phyloP scores from a whole-genome alignment of 1,140 invertebrate species.

The Tetranychus cinnabarinus region DNA sequence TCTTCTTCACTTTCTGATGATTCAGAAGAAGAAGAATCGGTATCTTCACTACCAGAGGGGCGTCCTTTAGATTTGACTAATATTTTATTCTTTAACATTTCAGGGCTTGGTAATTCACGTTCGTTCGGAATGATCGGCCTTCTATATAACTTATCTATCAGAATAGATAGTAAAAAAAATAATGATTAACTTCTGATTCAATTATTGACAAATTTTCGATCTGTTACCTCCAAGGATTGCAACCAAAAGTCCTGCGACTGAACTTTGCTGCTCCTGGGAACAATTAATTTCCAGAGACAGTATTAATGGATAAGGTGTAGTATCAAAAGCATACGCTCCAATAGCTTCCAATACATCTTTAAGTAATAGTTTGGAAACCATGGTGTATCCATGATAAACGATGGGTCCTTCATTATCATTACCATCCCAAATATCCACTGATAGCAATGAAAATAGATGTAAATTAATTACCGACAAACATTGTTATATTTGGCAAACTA shows the following conservation, averaged over 20 bases:
- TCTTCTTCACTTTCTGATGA: not conserved
- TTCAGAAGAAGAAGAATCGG: not conserved
- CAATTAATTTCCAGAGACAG: constrained; percentile 92
- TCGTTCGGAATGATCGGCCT: constrained; percentile 15
- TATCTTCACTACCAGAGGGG: not conserved
- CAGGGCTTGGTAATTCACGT: constrained; percentile 20
- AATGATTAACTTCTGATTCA: not conserved
- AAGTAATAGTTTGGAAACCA: constrained; percentile 31
- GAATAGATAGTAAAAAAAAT: not conserved
- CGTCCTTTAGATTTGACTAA: constrained; percentile 25
- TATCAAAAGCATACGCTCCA: constrained; percentile 30
- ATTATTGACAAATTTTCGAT: constrained; percentile 2
- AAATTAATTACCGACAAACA: not conserved
- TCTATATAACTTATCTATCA: not conserved
- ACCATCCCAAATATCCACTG: constrained; percentile 37
- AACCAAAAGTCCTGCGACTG: constrained; percentile 43
- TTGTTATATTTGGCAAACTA: constrained; percentile 11
- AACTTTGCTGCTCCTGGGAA: constrained; percentile 63
- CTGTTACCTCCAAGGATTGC: constrained; percentile 15
- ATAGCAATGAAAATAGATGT: not conserved
- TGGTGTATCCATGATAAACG: constrained; percentile 32
- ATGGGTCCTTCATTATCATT: constrained; percentile 26
- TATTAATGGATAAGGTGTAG: constrained; percentile 52
- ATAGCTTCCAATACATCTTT: constrained; percentile 30
- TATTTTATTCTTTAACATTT: constrained; percentile 24